Conservation (phyloP, 2,888 invertebrate genomes). For the Sminthurides aquaticus region DNA sequence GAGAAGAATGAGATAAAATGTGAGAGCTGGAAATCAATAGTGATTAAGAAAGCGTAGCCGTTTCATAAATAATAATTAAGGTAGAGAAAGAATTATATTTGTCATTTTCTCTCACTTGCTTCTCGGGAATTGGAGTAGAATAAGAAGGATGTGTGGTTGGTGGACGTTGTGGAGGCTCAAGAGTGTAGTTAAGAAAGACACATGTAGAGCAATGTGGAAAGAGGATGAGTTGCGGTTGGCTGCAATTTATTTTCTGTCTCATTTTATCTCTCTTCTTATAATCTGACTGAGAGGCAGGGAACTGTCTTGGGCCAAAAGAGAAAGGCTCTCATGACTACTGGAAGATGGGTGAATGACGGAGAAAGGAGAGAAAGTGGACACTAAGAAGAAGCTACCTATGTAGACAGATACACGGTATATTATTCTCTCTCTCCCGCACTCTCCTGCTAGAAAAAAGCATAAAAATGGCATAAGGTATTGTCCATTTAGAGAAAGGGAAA, state of each 20-base stretch:
- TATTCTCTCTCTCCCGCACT: no score
- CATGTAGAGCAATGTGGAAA: background rate
- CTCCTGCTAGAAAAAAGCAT: no score
- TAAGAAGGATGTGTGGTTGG: no score
- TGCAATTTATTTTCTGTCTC: conserved; percentile 20
- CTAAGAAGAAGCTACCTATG: no score
- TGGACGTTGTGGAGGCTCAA: background rate
- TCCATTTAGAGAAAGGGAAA: no score
- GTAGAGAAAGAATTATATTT: conserved; percentile 20
- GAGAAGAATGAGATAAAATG: background rate
- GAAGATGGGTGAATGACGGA: no score
- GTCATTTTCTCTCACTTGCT: conserved; percentile 18
- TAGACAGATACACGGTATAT: no score
- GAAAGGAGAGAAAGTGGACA: no score
- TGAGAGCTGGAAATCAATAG: conserved; percentile 19
- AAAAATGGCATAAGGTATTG: background rate
- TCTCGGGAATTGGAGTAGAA: no score
- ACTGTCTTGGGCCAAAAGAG: no score
- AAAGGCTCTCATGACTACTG: no score
- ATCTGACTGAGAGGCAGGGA: background rate
- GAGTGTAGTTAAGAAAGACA: background rate
- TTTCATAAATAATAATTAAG: conserved; percentile 26
- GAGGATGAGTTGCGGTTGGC: background rate
- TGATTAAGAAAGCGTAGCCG: conserved; percentile 22
- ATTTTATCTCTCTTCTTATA: background rate